A percentile compares a stretch with the other conserved stretches of the same genome.
Conservation (phyloP, 2,797 vertebrate genomes). For the Tenualosa ilisha region DNA sequence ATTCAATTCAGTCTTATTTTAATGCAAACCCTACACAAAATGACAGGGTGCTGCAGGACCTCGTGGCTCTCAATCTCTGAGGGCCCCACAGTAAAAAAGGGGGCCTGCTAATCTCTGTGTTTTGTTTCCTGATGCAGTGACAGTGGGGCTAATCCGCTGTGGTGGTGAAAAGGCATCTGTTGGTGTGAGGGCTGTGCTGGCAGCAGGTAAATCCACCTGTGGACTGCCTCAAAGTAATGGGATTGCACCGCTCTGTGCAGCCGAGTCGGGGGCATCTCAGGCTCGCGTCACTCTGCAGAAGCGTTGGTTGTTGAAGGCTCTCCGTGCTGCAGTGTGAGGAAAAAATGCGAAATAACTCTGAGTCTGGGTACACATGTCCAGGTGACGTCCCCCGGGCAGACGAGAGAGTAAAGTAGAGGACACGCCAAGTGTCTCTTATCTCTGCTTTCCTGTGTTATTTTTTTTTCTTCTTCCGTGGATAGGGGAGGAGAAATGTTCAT, state of each 20-base stretch:
- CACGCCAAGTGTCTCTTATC: slow-evolving; percentile 5
- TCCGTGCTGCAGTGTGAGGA: neutral
- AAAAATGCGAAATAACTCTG: slow-evolving; percentile 18
- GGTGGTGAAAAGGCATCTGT: neutral
- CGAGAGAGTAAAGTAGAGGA: slow-evolving; percentile 3
- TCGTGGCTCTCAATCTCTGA: neutral
- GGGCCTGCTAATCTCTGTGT: neutral
- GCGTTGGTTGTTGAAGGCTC: neutral
- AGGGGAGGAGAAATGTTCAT: slow-evolving; percentile 18
- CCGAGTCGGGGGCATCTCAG: neutral
- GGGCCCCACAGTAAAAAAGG: neutral
- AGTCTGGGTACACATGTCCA: neutral
- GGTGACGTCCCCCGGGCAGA: neutral
- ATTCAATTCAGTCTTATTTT: neutral
- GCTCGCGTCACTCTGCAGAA: neutral
- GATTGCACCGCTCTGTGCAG: neutral
- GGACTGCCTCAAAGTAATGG: neutral
- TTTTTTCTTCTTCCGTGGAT: slow-evolving; percentile 2
- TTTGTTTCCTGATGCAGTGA: slow-evolving; percentile 2
- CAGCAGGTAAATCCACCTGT: slow-evolving; percentile 9
- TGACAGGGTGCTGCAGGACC: neutral
- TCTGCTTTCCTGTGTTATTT: slow-evolving; percentile 18
- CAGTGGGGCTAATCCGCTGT: neutral
- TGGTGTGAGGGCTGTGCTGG: neutral
- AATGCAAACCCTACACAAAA: neutral